Conservation (phyloP, 2,113 vertebrate species). For the Macrotis lagotis region DNA sequence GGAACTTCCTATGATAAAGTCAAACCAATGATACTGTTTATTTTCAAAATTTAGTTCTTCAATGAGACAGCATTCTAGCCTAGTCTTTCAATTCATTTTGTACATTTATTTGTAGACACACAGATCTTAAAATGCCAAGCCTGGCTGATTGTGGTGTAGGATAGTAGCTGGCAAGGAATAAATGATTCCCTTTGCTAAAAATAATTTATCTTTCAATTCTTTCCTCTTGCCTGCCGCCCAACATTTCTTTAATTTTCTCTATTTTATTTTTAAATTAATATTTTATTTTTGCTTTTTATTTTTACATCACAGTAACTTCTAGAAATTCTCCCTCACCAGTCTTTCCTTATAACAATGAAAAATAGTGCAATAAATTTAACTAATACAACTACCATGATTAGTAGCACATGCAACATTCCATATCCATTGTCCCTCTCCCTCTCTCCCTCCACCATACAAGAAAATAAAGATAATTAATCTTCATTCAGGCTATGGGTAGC, state of each 20-base stretch:
- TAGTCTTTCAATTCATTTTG: neutral
- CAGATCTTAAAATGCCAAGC: neutral
- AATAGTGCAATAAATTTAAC: neutral
- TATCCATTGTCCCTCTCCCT: neutral
- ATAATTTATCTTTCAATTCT: neutral
- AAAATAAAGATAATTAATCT: neutral
- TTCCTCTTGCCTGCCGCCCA: neutral
- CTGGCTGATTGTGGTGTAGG: neutral
- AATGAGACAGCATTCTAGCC: conserved; percentile 16
- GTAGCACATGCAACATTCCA: neutral
- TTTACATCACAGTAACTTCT: neutral
- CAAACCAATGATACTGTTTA: neutral
- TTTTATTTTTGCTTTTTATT: neutral
- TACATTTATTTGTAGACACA: neutral
- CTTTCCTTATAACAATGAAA: neutral
- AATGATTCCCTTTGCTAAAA: neutral
- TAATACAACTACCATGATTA: neutral
- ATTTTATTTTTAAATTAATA: neutral
- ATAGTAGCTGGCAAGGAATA: neutral
- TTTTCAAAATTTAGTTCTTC: conserved; percentile 14
- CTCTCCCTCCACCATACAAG: neutral
- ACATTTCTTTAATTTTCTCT: neutral
- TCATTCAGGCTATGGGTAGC: neutral
- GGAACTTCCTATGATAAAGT: neutral
- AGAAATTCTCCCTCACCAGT: neutral